Evolutionary conservation across 2,888 invertebrate species (phyloP).

Genomic region (Pollenia griseotomentosa): DNA sequence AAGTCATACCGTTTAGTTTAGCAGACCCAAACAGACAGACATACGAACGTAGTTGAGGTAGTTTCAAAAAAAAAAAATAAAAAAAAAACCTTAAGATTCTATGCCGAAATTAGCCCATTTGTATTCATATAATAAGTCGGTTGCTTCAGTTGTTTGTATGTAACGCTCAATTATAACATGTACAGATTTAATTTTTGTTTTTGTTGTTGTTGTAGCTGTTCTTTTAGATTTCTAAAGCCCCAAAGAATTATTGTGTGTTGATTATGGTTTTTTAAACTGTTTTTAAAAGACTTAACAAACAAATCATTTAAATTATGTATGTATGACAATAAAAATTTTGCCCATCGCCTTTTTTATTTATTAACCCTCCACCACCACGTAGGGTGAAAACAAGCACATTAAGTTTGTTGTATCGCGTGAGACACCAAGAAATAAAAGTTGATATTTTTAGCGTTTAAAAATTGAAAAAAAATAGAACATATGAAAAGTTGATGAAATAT

Average conservation of each 20-base stretch:
- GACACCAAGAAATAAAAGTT: too few species aligned
- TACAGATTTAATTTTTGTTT: conserved; percentile 34
- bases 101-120: conserved; percentile 77
- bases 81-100: conserved; percentile 71
- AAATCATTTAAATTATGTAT: conserved; percentile 70
- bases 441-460: too few species aligned
- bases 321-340: conserved; percentile 29
- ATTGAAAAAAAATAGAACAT: too few species aligned
- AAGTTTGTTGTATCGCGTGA: too few species aligned
- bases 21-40: conserved; percentile 38
- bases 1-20: conserved; percentile 38
- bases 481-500: too few species aligned
- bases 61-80: conserved; percentile 15
- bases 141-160: conserved; percentile 31
- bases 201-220: conserved; percentile 13
- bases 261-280: conserved; percentile 74
- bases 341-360: conserved; percentile 47
- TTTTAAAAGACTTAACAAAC: conserved; percentile 61
- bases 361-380: not conserved
- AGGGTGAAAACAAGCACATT: too few species aligned
- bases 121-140: conserved; percentile 71
- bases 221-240: conserved; percentile 17
- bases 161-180: conserved; percentile 61
- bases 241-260: conserved; percentile 73
- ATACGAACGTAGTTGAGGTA: conserved; percentile 57